phyloP scores from a whole-genome alignment of 1,140 invertebrate species.

The Leptinotarsa defecta region DNA sequence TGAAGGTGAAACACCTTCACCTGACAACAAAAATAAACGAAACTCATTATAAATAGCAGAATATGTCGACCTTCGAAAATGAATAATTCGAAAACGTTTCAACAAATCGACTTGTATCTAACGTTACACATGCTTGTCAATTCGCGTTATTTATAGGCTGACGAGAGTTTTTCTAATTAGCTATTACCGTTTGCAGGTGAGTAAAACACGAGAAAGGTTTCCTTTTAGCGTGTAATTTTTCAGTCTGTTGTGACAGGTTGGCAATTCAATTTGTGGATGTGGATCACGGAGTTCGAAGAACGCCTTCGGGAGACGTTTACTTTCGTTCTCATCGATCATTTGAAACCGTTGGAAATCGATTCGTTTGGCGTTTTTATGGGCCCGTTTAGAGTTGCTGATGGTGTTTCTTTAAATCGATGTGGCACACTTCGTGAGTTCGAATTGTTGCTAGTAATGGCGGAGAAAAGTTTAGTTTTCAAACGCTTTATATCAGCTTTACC shows the following conservation, averaged over 20 bases:
- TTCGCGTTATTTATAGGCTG: neutral
- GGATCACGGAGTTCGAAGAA: no score
- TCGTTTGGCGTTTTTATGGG: no score
- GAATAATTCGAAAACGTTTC: neutral
- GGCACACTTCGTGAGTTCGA: no score
- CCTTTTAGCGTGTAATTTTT: neutral
- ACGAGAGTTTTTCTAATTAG: neutral
- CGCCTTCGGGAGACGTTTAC: no score
- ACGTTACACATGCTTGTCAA: conserved; percentile 3
- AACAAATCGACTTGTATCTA: neutral
- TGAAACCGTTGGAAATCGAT: no score
- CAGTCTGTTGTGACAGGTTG: neutral
- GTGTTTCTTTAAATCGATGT: no score
- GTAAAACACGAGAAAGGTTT: neutral
- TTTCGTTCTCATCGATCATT: no score
- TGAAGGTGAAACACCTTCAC: neutral
- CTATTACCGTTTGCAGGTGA: neutral
- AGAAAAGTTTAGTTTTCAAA: no score
- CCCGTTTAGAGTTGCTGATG: no score
- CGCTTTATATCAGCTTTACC: no score
- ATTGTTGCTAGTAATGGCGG: no score
- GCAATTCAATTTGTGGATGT: neutral
- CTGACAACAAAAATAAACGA: neutral
- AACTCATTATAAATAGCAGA: conserved; percentile 2
- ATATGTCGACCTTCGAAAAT: neutral